Base-by-base conservation (phyloP, 2,113 vertebrate species). In the Rhombomys opimus region DNA sequence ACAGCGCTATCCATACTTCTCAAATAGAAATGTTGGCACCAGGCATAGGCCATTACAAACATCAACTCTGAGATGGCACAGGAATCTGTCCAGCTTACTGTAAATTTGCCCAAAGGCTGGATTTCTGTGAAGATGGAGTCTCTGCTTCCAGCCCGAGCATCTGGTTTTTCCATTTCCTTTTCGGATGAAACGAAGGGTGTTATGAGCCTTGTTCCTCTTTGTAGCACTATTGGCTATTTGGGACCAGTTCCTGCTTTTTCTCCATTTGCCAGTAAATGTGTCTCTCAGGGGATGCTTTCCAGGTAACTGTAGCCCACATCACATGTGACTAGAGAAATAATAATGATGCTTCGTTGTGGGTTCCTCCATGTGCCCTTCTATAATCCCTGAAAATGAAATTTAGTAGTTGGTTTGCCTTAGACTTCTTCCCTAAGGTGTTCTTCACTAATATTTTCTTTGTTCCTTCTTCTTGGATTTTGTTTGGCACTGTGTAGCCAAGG, bases 111-210 rank as follows among this genome's bases (percentile, higher is more conserved):
- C 1, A 11, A 20, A 35, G 32, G 14, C 86, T 89, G 38, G 41
- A 77, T 90, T 90, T 86, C 73, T 86, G 32, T 50, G 17, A 54
- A 35, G 67, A 78, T 5, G 8, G n/a, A 38, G 20, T 84, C 54
- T 82, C 32, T 41, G 35, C 27, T 77, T 57, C 25, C 61, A 77
- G 30, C 30, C 9, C 18, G 18, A 65, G 67, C 32, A 22, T 67
- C 80, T 61, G 70, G 32, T 77, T 85, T 93, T 89, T 18, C 13
- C n/a, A 59, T 93, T 88, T 86, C 52, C 78, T 90, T 70, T 61
- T 89, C 13, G 63, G 91, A 27, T 63, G 54, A 61, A 54, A 9
- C 57, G 63, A 25, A 27, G 17, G 14, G 12, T 50, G 23, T 77
- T 30, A 17, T 10, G 75, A 30, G 73, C 12, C 57, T 94, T 87